These are phyloP conservation scores for Lepus townsendii DNA, from an alignment of 2,797 vertebrate genomes.

Conservation along the genomic window DNA sequence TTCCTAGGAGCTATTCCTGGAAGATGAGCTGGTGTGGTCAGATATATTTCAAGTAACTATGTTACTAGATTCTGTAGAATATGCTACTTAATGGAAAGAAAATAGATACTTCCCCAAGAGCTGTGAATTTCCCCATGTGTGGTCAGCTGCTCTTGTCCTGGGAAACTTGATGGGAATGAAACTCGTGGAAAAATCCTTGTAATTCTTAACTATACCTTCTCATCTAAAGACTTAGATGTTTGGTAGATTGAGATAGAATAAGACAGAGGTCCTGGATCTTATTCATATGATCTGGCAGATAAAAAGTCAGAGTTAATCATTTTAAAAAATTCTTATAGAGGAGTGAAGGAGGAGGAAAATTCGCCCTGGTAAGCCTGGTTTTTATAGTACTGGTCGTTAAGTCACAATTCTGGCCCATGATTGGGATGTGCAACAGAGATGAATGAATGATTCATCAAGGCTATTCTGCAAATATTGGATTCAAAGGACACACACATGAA, in stretches of 20 bases:
- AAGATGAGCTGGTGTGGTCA: background rate
- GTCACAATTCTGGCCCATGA: background rate
- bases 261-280: background rate
- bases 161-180: background rate
- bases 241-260: background rate
- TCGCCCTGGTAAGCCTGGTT: background rate
- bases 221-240: background rate
- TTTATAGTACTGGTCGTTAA: background rate
- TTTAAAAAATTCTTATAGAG: background rate
- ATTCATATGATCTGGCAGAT: background rate
- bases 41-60: background rate
- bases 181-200: background rate
- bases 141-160: background rate
- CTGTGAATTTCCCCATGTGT: background rate
- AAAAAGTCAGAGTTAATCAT: background rate
- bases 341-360: background rate
- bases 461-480: background rate
- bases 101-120: background rate
- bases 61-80: background rate
- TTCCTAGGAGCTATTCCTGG: background rate
- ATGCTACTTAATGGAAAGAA: constrained; percentile 43
- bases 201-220: background rate
- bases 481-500: background rate
- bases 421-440: background rate
- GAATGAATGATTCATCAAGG: background rate